These are phyloP conservation scores for Amblyornis subalaris DNA, from an alignment of 2,113 vertebrate species.

Conservation along the genomic window DNA sequence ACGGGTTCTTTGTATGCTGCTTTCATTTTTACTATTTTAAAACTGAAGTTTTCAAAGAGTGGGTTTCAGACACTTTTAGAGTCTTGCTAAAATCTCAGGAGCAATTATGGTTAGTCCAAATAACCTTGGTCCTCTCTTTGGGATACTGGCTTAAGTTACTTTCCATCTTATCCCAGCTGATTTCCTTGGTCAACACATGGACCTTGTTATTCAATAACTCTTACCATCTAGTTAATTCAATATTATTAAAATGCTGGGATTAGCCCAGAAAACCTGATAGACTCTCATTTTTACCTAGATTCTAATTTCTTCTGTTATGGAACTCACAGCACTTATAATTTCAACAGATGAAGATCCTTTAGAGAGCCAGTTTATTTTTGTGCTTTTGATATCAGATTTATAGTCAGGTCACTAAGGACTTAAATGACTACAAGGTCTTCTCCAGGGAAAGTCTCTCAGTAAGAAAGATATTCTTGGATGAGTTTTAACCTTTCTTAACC, in stretches of 20 bases:
- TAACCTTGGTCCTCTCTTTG: neutral
- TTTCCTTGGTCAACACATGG: conserved; percentile 24
- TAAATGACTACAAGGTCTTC: conserved; percentile 51
- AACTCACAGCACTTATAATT: conserved; percentile 54
- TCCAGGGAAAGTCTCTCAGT: conserved; percentile 16
- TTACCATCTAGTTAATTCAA: conserved; percentile 17
- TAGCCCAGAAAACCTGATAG: conserved; percentile 41
- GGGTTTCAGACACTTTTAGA: neutral
- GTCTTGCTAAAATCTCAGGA: neutral
- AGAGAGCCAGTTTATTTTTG: conserved; percentile 50
- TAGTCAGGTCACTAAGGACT: conserved; percentile 50
- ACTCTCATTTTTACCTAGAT: conserved; percentile 56
- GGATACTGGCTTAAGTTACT: neutral
- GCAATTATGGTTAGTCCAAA: neutral
- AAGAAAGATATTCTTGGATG: conserved; percentile 50
- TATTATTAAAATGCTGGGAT: conserved; percentile 31
- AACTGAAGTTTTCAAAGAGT: neutral
- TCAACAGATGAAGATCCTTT: conserved; percentile 41
- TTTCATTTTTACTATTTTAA: neutral
- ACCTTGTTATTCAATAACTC: conserved; percentile 45
- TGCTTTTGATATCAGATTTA: conserved; percentile 42
- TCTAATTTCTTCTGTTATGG: conserved; percentile 46
- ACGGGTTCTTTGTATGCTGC: neutral
- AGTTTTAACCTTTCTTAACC: conserved; percentile 34
- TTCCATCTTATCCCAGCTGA: neutral